Evolutionary conservation across 2,888 invertebrate genomes (phyloP), one percentile per base, ranked within the genome.

Genomic region (Entomobrya proxima): DNA sequence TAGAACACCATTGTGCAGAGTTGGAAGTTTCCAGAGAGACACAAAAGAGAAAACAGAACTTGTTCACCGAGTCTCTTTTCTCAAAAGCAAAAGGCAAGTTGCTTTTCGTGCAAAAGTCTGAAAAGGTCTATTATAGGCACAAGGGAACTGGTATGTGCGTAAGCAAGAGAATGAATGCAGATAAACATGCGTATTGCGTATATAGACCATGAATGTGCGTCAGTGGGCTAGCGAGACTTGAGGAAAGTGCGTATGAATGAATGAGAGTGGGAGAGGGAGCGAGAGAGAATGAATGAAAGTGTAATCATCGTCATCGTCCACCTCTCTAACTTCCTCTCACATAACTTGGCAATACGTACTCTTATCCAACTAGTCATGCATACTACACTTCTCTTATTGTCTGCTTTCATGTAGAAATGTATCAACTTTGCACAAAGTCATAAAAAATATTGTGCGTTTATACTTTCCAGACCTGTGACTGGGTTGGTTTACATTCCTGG

Each of bases 141-240:
- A 3, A 50, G 55, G 52, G 40, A 82, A 40, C 27, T n/a, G n/a
- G 58, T 61, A 85, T 61, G 84, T 78, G 84, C 78, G 78, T 85
- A 85, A 84, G 84, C 84, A 84, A 77, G 27, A 74, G 72, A 77
- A 67, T 72, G 74, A 85, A 85, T 78, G 78, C 84, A 85, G 84
- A 85, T 85, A 85, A 85, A 78, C 72, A 78, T 74, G 78, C 78
- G 78, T 78, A 69, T 18, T 50, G 47, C 74, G 47, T 78, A 44
- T 85, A 85, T 85, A 74, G 84, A 84, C 77, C 84, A 77, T 84
- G 78, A 81, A 84, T 40, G 72, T 85, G 84, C 84, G 84, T 85
- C 84, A 85, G 84, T 37, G 47, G 44, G 72, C 55, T 44, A 58
- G 64, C 61, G 64, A n/a, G 52, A 18, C 78, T 78, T 44, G 44